Percentiles rank a stretch among this genome's conserved stretches.
phyloP scores from a whole-genome alignment of 1,140 invertebrate genomes.

The Drosophila oshimai region DNA sequence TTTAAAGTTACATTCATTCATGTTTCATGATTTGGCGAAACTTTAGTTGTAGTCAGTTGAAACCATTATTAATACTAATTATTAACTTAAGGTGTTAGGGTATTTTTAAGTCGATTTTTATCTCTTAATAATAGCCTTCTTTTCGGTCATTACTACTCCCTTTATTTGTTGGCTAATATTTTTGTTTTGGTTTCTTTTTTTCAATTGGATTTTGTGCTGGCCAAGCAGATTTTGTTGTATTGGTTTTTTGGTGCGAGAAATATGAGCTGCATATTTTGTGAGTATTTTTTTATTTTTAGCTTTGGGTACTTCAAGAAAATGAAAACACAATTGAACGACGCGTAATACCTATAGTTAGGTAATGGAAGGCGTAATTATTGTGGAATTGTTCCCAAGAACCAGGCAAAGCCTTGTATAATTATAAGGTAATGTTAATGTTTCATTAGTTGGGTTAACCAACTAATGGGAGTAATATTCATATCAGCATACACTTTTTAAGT shows the following conservation, averaged over 20 bases:
- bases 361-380: conserved; percentile 29
- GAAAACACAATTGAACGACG: conserved; percentile 48
- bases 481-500: too few relatives aligned
- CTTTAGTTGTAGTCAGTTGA: not conserved
- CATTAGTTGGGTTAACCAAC: conserved; percentile 3
- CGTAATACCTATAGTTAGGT: conserved; percentile 44
- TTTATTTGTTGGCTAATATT: conserved; percentile 39
- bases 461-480: not conserved
- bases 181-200: conserved; percentile 43
- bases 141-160: conserved; percentile 34
- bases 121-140: conserved; percentile 11
- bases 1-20: conserved; percentile 7
- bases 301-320: conserved; percentile 34
- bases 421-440: not conserved
- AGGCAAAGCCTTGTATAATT: conserved; percentile 3
- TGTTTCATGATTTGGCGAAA: not conserved
- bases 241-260: conserved; percentile 34
- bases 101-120: conserved; percentile 13
- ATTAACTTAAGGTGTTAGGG: conserved; percentile 3
- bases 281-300: conserved; percentile 46
- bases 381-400: conserved; percentile 13
- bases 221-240: conserved; percentile 32
- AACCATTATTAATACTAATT: not conserved
- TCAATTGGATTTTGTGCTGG: conserved; percentile 21
- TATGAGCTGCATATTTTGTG: conserved; percentile 57